phyloP scores from a whole-genome alignment of 92 coral and sea anemone species.

The Porites cylindrica region DNA sequence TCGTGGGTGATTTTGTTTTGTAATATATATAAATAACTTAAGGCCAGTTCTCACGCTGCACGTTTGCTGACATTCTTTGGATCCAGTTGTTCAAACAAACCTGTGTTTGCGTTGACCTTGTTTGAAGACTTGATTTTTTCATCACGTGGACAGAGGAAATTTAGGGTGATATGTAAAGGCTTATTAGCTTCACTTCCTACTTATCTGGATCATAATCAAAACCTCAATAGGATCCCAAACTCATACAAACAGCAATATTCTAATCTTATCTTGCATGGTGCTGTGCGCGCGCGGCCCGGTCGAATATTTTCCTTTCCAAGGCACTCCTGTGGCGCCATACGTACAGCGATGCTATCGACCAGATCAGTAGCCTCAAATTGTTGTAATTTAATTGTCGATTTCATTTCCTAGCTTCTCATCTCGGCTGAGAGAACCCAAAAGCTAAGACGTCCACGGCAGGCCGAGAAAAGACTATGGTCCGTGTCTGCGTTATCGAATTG shows the following conservation, averaged over 20 bases:
- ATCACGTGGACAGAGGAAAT: background rate
- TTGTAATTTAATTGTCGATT: constrained; percentile 38
- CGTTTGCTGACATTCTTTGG: background rate
- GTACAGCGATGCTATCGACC: constrained; percentile 7
- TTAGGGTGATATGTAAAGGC: constrained; percentile 5
- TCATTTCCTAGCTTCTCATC: constrained; percentile 45
- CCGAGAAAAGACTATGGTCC: background rate
- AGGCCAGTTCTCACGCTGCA: constrained; percentile 15
- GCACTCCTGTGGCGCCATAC: constrained; percentile 37
- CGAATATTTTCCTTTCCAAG: constrained; percentile 4
- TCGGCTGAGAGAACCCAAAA: constrained; percentile 7
- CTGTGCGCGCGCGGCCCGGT: constrained; percentile 14
- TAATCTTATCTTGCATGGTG: constrained; percentile 32
- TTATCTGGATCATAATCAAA: constrained; percentile 53
- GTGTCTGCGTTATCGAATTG: background rate
- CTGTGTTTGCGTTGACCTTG: background rate
- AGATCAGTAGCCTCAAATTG: constrained; percentile 26
- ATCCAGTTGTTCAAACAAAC: constrained; percentile 33
- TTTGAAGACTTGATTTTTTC: background rate
- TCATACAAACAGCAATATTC: constrained; percentile 56
- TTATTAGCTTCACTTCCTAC: constrained; percentile 39
- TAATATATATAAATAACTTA: background rate
- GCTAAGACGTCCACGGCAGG: background rate
- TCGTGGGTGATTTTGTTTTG: constrained; percentile 8
- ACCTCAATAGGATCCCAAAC: constrained; percentile 51